Base-by-base conservation (phyloP, 2,113 vertebrate species). In the Gavia stellata region DNA sequence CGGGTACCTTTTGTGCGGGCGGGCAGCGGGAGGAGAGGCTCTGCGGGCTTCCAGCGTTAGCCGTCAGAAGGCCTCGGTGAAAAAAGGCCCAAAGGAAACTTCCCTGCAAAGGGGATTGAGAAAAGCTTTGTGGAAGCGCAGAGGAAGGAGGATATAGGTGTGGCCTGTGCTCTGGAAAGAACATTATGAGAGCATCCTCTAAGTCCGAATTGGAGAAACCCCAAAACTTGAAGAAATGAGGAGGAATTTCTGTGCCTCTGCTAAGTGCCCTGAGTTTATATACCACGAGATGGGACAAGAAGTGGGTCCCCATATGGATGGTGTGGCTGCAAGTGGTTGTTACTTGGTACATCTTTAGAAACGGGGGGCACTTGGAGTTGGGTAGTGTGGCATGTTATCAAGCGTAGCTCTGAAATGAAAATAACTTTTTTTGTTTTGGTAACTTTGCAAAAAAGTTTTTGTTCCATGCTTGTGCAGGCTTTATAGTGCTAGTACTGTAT, bases 81-180 rank as follows among this genome's bases (percentile, higher is more conserved):
- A 4, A 47, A 74, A 42, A 20, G 47, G 40, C 70, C 75, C 40
- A 1, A 3, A 86, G 73, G 86, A 61, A 85, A 91, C 86, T 92
- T 95, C 65, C 36, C 53, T 36, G 96, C 84, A 14, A 72, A 93
- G n/a, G 33, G 62, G 85, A 77, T 53, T 38, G 94, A 42, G 85
- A 58, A 66, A 38, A 92, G 86, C 94, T 92, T 83, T 86, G 93
- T 92, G 93, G 90, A 86, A 92, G 33, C 19, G 26, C 70, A 11
- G 91, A 68, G 88, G 73, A n/a, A 92, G 42, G 83, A 90, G 95
- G 86, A 75, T 92, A 92, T 96, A 97, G 96, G 95, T 95, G 95
- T 94, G 95, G 96, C 81, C 75, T 94, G 52, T 26, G 34, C 42
- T 82, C 86, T 97, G 95, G 94, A 72, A 95, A 94, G 82, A 81